Conservation (phyloP, 2,888 invertebrate species). For the Drosophila cracens region DNA sequence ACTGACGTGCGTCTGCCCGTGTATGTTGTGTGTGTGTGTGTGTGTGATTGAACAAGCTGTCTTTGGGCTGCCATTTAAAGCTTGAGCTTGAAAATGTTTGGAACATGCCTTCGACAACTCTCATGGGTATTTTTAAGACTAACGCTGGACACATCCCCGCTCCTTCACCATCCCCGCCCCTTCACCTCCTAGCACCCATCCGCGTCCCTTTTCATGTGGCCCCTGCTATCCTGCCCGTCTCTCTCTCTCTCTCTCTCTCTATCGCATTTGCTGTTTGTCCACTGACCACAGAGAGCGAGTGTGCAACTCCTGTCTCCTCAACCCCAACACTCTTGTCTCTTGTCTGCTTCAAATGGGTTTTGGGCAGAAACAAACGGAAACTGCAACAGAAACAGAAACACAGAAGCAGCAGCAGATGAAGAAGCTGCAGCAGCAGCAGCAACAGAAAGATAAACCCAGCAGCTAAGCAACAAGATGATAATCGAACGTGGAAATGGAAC, state of each 20-base stretch:
- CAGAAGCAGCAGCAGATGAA: slow-evolving; percentile 5
- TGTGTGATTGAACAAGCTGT: slow-evolving; percentile 42
- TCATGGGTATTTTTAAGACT: slow-evolving; percentile 78
- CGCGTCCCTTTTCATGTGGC: slow-evolving; percentile 16
- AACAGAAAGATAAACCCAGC: slow-evolving; percentile 45
- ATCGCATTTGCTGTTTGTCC: slow-evolving; percentile 44
- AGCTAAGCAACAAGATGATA: slow-evolving; percentile 68
- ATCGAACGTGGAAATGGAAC: slow-evolving; percentile 40
- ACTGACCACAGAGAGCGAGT: slow-evolving; percentile 47
- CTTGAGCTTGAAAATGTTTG: slow-evolving; percentile 77
- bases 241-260: no score
- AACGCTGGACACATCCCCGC: slow-evolving; percentile 44
- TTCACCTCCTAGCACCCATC: background rate
- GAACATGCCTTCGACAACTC: slow-evolving; percentile 79
- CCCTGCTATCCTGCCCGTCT: background rate
- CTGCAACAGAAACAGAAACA: slow-evolving; percentile 22
- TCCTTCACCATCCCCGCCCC: background rate
- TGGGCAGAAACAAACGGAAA: slow-evolving; percentile 42
- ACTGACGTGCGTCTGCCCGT: slow-evolving; percentile 63
- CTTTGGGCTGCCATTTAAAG: slow-evolving; percentile 67
- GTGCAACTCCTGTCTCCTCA: background rate
- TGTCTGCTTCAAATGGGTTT: slow-evolving; percentile 69
- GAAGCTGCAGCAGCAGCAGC: slow-evolving; percentile 2
- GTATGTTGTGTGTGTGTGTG: slow-evolving; percentile 16
- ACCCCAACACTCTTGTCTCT: background rate